These are phyloP conservation scores for Ursus arctos DNA, from an alignment of 2,113 vertebrate genomes.

Conservation along the genomic window DNA sequence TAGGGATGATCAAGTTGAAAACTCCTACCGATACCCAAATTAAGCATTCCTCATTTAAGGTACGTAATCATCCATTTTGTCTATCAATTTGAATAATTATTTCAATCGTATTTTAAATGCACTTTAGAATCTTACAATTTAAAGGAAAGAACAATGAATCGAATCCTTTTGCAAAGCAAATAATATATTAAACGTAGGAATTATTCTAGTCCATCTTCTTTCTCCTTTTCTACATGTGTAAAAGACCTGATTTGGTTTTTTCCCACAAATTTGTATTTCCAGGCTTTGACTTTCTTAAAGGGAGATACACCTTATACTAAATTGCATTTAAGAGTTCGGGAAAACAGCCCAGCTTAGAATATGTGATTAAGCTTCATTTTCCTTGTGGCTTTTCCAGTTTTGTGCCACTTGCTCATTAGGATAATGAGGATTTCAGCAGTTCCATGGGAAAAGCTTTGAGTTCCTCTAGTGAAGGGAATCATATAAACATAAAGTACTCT, in stretches of 20 bases:
- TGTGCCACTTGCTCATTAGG: constrained; percentile 72
- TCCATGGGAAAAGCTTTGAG: constrained; percentile 61
- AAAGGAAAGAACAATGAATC: not conserved
- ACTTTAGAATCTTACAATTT: not conserved
- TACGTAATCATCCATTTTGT: not conserved
- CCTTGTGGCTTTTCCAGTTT: constrained; percentile 58
- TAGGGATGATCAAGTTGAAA: not conserved
- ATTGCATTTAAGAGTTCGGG: constrained; percentile 53
- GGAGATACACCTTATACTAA: not conserved
- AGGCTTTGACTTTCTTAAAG: constrained; percentile 41
- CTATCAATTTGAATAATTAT: constrained; percentile 33
- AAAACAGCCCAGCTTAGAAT: constrained; percentile 11
- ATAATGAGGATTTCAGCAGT: constrained; percentile 72
- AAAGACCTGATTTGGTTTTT: not conserved
- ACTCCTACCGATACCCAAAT: not conserved
- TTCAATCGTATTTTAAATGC: not conserved
- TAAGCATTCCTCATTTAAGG: not conserved
- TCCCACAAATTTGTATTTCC: not conserved
- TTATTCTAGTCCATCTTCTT: not conserved
- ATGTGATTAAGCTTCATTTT: constrained; percentile 57
- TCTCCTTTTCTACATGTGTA: not conserved
- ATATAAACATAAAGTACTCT: constrained; percentile 65
- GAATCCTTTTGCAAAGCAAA: not conserved
- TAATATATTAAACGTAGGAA: not conserved
- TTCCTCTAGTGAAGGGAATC: constrained; percentile 66